Evolutionary conservation across 1,140 invertebrate genomes (phyloP).

Genomic region (Macrobrachium nipponense): DNA sequence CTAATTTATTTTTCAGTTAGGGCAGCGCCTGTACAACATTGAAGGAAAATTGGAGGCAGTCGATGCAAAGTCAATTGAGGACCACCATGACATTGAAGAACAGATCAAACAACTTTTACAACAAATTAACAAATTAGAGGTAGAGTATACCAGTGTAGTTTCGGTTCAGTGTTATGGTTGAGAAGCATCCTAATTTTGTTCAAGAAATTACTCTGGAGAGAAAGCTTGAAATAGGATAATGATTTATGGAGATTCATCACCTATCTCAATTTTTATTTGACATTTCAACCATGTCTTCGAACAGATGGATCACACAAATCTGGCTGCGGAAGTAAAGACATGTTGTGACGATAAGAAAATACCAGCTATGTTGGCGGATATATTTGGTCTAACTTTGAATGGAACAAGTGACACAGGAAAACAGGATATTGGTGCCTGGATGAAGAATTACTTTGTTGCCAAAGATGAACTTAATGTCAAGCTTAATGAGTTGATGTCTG

Average conservation of each 20-base stretch:
- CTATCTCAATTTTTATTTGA: conserved; percentile 15
- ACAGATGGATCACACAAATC: conserved; percentile 40
- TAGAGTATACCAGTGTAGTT: background rate
- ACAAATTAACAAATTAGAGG: conserved; percentile 24
- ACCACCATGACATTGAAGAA: background rate
- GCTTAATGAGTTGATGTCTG: conserved; percentile 67
- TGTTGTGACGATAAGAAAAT: conserved; percentile 67
- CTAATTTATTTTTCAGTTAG: too few relatives aligned
- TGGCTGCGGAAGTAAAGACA: conserved; percentile 64
- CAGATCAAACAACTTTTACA: conserved; percentile 10
- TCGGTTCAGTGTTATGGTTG: background rate
- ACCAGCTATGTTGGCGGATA: conserved; percentile 66
- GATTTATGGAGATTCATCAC: background rate
- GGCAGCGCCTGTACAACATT: background rate
- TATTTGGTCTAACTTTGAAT: conserved; percentile 63
- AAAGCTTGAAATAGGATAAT: background rate
- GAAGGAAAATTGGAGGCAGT: background rate
- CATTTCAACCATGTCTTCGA: background rate
- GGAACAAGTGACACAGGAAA: background rate
- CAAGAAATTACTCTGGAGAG: too few relatives aligned
- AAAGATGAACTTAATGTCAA: conserved; percentile 69
- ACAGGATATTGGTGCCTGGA: conserved; percentile 69
- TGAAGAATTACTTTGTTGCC: conserved; percentile 70
- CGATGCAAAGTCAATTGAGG: background rate
- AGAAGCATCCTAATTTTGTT: too few relatives aligned